A percentile compares a stretch with the other conserved stretches of the same genome.
Conservation (phyloP, 2,888 invertebrate genomes). For the Odontomyia ornata region DNA sequence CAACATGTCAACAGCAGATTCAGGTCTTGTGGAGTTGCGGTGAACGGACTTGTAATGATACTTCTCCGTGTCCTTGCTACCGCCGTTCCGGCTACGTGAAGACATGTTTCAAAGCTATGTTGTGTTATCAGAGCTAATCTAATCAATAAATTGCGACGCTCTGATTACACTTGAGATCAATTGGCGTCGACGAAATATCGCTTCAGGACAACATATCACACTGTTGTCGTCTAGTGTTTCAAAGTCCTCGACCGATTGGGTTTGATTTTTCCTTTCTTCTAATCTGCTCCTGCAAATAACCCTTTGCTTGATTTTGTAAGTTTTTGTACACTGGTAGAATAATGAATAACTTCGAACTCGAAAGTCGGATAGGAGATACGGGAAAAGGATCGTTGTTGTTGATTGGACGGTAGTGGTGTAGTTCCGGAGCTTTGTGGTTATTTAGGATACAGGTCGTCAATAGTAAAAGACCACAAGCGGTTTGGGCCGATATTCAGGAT, state of each 20-base stretch:
- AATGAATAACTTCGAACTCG: conserved; percentile 4
- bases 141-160: conserved; percentile 39
- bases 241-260: background rate
- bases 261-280: background rate
- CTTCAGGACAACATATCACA: conserved; percentile 7
- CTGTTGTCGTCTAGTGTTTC: background rate
- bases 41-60: conserved; percentile 10
- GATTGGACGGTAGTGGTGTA: conserved; percentile 1
- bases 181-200: background rate
- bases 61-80: background rate
- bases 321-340: background rate
- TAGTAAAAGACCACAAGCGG: background rate
- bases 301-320: background rate
- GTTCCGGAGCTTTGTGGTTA: background rate
- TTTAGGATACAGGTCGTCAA: background rate
- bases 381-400: conserved; percentile 20
- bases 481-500: no score
- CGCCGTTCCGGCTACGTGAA: background rate
- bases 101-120: background rate
- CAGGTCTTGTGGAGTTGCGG: background rate
- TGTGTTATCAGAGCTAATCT: conserved; percentile 9
- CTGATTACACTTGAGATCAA: conserved; percentile 15
- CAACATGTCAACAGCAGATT: conserved; percentile 15
- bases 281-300: background rate
- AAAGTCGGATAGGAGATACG: background rate